phyloP scores from a whole-genome alignment of 2,113 vertebrate genomes.

The Clarias batrachus region DNA sequence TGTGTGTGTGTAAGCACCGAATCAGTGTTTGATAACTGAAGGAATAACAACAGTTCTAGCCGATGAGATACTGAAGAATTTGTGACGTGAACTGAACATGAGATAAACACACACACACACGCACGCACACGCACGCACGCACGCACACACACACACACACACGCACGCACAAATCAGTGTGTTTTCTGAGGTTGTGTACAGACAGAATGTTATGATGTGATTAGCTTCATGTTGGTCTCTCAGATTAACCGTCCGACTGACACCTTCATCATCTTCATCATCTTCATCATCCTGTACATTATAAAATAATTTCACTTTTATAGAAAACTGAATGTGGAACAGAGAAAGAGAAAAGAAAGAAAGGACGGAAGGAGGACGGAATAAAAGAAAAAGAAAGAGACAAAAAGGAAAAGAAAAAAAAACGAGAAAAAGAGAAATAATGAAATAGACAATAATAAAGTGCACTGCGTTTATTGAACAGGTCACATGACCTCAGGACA shows the following conservation, averaged over 20 bases:
- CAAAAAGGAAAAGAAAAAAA: background rate
- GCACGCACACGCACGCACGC: constrained; percentile 16
- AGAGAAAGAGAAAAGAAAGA: too few relatives aligned
- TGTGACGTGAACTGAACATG: background rate
- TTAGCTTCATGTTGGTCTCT: background rate
- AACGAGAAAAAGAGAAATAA: too few relatives aligned
- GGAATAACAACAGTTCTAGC: background rate
- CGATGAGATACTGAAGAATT: background rate
- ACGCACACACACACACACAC: too few relatives aligned
- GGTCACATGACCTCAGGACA: background rate
- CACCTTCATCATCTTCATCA: background rate
- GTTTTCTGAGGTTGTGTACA: background rate
- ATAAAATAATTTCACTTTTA: background rate
- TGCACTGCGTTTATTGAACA: background rate
- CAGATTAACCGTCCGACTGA: background rate
- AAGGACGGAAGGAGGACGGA: too few relatives aligned
- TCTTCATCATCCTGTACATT: background rate
- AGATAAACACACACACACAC: constrained; percentile 15
- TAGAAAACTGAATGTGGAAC: background rate
- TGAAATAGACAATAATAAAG: background rate
- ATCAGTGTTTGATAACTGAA: constrained; percentile 18
- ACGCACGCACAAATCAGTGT: constrained; percentile 6
- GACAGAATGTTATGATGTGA: constrained; percentile 4
- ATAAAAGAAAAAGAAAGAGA: background rate
- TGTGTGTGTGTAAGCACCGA: background rate